Conservation (phyloP, 2,113 vertebrate genomes). For the Eulacestoma nigropectus region DNA sequence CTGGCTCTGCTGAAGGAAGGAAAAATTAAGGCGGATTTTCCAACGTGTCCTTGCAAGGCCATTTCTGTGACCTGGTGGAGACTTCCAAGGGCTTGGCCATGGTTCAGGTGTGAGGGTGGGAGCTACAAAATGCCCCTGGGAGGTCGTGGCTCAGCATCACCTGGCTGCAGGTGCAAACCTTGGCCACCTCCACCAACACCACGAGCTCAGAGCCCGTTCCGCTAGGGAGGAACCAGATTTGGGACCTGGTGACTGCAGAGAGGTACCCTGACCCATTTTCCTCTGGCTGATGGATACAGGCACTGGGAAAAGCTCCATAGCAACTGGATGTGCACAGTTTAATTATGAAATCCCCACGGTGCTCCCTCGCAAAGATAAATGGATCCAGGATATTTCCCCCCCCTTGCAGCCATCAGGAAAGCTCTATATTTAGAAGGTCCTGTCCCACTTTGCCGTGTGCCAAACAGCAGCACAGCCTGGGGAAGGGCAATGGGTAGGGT, state of each 20-base stretch:
- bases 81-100: neutral
- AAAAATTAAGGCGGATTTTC: neutral
- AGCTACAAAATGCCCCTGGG: neutral
- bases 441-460: neutral
- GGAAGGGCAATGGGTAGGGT: neutral
- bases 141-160: neutral
- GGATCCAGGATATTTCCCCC: neutral
- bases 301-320: conserved; percentile 44
- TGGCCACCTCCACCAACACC: neutral
- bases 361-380: neutral
- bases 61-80: fast-evolving
- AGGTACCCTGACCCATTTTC: conserved; percentile 62
- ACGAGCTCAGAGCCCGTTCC: fast-evolving
- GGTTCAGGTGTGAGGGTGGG: neutral
- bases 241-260: neutral
- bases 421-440: conserved; percentile 43
- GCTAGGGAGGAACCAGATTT: neutral
- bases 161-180: neutral
- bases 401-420: neutral
- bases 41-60: neutral
- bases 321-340: conserved; percentile 50
- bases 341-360: conserved; percentile 29
- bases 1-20: neutral
- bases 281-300: conserved; percentile 21
- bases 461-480: neutral